Evolutionary conservation across 2,797 vertebrate species (phyloP), one percentile per base, ranked within the genome.

Genomic region (Microhierax caerulescens): DNA sequence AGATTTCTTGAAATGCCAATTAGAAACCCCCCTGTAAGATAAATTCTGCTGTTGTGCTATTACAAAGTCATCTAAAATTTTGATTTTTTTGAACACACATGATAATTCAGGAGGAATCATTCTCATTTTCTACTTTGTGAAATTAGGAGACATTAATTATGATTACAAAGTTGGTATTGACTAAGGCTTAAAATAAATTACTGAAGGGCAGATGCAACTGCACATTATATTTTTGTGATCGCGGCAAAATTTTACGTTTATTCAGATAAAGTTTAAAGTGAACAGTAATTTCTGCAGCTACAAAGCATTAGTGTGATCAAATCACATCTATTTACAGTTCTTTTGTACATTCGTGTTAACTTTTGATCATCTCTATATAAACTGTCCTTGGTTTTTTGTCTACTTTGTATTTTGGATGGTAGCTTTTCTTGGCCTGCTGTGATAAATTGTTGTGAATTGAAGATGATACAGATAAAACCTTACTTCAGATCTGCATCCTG

Each of bases 71-170:
- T 60, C 65, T 96, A 68, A 95, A 90, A 83, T 86, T 86, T 94
- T 91, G 12, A 1, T 16, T 48, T 92, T 48, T 92, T 90, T 95
- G 68, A 93, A 86, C n/a, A 73, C 63, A 45, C 43, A 60, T 17
- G 90, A 39, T 67, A 96, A 72, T 86, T 90, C 65, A 51, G 54
- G 61, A 25, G 24, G 86, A 84, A 57, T 22, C 47, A 59, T 80
- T 93, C 5, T 78, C 39, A 85, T 95, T 96, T 97, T 96, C 48
- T 70, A 81, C 85, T 76, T 93, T 41, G 32, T 88, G 28, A 91
- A 91, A 81, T 83, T 36, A 30, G 23, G 30, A 76, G 63, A 22
- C 13, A 2, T 73, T 76, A 65, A 77, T 93, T 95, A 34, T 20
- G 16, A 72, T 61, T 76, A 32, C 34, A 17, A 53, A 84, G 57